phyloP scores from a whole-genome alignment of 2,113 vertebrate genomes.

The Toxotes chatareus region DNA sequence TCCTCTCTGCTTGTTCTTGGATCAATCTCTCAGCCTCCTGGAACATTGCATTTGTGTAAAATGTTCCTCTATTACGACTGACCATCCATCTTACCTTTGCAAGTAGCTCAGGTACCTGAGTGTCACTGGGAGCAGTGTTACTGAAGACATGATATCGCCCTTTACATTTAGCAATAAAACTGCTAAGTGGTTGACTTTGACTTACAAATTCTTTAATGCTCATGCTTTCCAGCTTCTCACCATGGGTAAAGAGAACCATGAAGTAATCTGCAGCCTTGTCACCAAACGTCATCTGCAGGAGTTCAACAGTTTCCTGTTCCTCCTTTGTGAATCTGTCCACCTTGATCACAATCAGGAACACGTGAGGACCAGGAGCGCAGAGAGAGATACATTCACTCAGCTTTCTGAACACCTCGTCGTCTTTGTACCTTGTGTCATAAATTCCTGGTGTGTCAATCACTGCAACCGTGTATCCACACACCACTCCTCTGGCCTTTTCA shows the following conservation, averaged over 20 bases:
- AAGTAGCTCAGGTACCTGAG: slow-evolving; percentile 26
- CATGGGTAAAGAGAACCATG: slow-evolving; percentile 48
- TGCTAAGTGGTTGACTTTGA: background rate
- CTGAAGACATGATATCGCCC: slow-evolving; percentile 33
- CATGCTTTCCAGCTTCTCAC: background rate
- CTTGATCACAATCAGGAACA: slow-evolving; percentile 51
- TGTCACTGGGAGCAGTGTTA: background rate
- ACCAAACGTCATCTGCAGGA: slow-evolving; percentile 40
- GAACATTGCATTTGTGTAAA: slow-evolving; percentile 48
- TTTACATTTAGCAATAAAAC: slow-evolving; percentile 7
- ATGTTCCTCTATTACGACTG: slow-evolving; percentile 17
- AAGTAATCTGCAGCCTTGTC: slow-evolving; percentile 24
- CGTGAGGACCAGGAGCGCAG: slow-evolving; percentile 42
- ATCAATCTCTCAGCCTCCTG: slow-evolving; percentile 34
- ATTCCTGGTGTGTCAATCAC: slow-evolving; percentile 58
- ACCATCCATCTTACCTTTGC: slow-evolving; percentile 24
- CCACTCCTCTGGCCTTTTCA: slow-evolving; percentile 17
- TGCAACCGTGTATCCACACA: slow-evolving; percentile 3
- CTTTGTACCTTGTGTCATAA: slow-evolving; percentile 35
- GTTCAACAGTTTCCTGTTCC: slow-evolving; percentile 36
- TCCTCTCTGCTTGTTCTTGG: background rate
- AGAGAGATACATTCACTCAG: slow-evolving; percentile 36
- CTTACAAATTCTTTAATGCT: background rate
- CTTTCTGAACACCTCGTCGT: slow-evolving; percentile 17
- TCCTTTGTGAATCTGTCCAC: slow-evolving; percentile 39